Conservation (phyloP, 30 jellyfish, hydroid and myxozoan species). For the Hydractinia echinata region DNA sequence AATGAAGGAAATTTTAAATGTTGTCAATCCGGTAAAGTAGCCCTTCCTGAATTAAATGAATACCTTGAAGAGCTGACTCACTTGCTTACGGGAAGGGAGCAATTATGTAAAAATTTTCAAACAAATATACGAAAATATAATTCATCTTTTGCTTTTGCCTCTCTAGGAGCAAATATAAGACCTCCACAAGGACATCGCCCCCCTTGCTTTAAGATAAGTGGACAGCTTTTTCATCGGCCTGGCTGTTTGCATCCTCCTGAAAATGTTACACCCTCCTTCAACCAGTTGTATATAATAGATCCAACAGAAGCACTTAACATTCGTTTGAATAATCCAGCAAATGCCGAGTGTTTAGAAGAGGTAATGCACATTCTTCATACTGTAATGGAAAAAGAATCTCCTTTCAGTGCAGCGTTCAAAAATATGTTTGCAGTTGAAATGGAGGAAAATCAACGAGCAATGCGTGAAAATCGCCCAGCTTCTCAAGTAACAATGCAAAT, state of each 20-base stretch:
- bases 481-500: constrained; percentile 3
- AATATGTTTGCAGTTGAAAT: constrained; percentile 18
- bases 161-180: too few species aligned
- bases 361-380: constrained; percentile 4
- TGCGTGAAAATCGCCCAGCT: not conserved
- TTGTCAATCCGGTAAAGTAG: too few species aligned
- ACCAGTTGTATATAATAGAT: not conserved
- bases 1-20: constrained; percentile 1
- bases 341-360: not conserved
- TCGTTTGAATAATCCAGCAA: constrained; percentile 10
- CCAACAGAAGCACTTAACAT: constrained; percentile 13
- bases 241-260: too few species aligned
- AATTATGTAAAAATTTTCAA: too few species aligned
- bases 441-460: constrained; percentile 19
- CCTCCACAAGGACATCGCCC: too few species aligned
- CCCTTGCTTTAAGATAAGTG: not conserved
- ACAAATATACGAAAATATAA: too few species aligned
- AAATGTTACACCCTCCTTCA: too few species aligned
- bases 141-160: too few species aligned
- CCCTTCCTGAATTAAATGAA: too few species aligned
- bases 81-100: too few species aligned
- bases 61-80: too few species aligned
- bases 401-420: constrained; percentile 5
- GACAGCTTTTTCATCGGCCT: constrained; percentile 1
- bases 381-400: not conserved